Evolutionary conservation across 1,140 invertebrate genomes (phyloP).

Genomic region (Drosophila kikkawai): DNA sequence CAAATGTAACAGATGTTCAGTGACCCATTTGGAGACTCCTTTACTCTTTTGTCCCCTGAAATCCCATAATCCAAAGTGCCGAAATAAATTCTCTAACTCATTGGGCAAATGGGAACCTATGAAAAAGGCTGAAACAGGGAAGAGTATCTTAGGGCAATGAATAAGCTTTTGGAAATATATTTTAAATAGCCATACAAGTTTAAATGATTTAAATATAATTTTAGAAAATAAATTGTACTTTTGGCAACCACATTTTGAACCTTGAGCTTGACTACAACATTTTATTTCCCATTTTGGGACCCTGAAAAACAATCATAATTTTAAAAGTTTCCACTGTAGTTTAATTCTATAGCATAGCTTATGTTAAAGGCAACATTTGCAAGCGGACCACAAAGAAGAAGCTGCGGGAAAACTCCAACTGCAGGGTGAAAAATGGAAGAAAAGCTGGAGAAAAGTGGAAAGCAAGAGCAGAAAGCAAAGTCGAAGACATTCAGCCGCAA

Average conservation of each 20-base stretch:
- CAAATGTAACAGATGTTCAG: not conserved
- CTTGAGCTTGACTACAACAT: not conserved
- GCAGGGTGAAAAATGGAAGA: not conserved
- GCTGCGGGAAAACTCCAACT: conserved; percentile 21
- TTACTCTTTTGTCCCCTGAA: not conserved
- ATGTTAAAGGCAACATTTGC: conserved; percentile 54
- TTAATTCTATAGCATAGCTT: conserved; percentile 14
- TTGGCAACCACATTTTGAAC: too few relatives aligned
- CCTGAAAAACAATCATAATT: not conserved
- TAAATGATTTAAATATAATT: too few relatives aligned
- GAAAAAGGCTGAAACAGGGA: not conserved
- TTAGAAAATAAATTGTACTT: too few relatives aligned
- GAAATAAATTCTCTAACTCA: not conserved
- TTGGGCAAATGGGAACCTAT: not conserved
- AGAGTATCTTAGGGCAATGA: not conserved
- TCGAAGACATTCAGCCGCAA: conserved; percentile 56
- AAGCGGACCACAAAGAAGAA: conserved; percentile 49
- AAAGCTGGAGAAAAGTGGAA: conserved; percentile 15
- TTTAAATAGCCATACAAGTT: not conserved
- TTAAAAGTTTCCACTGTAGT: conserved; percentile 8
- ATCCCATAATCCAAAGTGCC: conserved; percentile 11
- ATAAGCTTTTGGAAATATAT: not conserved
- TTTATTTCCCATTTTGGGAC: not conserved
- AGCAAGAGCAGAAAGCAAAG: conserved; percentile 57
- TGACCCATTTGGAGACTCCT: conserved; percentile 5